A percentile compares a stretch with the other conserved stretches of the same genome.
Conservation (phyloP, 2,888 invertebrate species). For the Nebria salina region DNA sequence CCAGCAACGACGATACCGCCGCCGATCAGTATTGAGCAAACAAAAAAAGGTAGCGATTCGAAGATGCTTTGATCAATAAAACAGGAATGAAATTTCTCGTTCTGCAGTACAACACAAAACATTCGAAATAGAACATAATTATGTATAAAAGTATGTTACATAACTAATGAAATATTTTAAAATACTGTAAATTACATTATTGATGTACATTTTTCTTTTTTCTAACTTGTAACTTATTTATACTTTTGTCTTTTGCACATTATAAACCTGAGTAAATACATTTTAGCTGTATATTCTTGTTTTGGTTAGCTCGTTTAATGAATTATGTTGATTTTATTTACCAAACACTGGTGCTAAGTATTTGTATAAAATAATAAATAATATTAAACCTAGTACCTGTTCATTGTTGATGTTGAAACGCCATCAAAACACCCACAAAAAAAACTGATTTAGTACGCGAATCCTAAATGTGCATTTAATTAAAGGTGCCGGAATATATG, state of each 20-base stretch:
- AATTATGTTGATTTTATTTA: constrained; percentile 34
- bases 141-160: constrained; percentile 10
- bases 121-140: constrained; percentile 38
- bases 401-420: background rate
- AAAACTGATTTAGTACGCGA: background rate
- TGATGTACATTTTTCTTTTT: constrained; percentile 31
- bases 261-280: constrained; percentile 26
- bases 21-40: constrained; percentile 56
- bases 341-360: constrained; percentile 36
- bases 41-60: constrained; percentile 55
- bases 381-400: constrained; percentile 7
- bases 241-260: constrained; percentile 40
- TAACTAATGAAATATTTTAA: constrained; percentile 19
- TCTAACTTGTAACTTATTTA: constrained; percentile 35
- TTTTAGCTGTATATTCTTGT: constrained; percentile 28
- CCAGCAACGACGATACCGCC: constrained; percentile 49
- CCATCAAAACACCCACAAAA: background rate
- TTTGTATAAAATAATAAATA: constrained; percentile 38
- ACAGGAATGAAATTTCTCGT: constrained; percentile 16
- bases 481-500: background rate
- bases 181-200: constrained; percentile 33
- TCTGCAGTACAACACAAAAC: constrained; percentile 29
- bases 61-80: constrained; percentile 55
- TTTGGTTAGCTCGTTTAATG: constrained; percentile 18
- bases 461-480: background rate